Evolutionary conservation across 2,797 vertebrate genomes (phyloP).

Genomic region (Serranus cabrilla): DNA sequence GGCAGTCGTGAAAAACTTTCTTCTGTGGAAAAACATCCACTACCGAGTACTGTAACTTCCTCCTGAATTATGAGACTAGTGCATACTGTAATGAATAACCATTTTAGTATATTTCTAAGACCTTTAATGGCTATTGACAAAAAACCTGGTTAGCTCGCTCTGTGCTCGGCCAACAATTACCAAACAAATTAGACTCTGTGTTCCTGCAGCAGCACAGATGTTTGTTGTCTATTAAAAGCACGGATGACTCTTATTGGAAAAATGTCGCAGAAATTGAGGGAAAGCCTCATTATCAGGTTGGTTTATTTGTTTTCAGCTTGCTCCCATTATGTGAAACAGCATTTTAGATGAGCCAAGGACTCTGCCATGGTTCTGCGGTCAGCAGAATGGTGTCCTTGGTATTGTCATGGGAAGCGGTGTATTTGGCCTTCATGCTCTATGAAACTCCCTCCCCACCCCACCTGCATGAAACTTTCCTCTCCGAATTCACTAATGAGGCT

Average conservation of each 20-base stretch:
- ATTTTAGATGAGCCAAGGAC: slow-evolving; percentile 60
- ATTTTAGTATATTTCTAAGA: slow-evolving; percentile 62
- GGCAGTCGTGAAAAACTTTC: background rate
- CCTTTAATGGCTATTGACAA: slow-evolving; percentile 79
- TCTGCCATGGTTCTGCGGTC: slow-evolving; percentile 18
- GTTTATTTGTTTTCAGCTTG: slow-evolving; percentile 69
- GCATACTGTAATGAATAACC: slow-evolving; percentile 61
- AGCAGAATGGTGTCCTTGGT: slow-evolving; percentile 62
- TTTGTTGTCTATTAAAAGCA: slow-evolving; percentile 69
- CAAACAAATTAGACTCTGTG: slow-evolving; percentile 64
- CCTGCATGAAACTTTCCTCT: slow-evolving; percentile 50
- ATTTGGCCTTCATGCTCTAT: slow-evolving; percentile 71
- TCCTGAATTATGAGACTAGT: slow-evolving; percentile 45
- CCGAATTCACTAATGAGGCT: slow-evolving; percentile 69
- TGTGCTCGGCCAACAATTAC: slow-evolving; percentile 64
- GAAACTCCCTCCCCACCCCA: slow-evolving; percentile 39
- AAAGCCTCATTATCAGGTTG: slow-evolving; percentile 75
- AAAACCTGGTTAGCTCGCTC: slow-evolving; percentile 53
- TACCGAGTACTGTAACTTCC: slow-evolving; percentile 6
- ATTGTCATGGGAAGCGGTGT: slow-evolving; percentile 50
- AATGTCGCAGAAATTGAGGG: slow-evolving; percentile 65
- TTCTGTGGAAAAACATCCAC: background rate
- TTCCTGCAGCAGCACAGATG: slow-evolving; percentile 49
- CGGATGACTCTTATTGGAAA: slow-evolving; percentile 75
- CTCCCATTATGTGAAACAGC: slow-evolving; percentile 59